These are phyloP conservation scores for Sardinella longiceps DNA, from an alignment of 2,797 vertebrate species.

Conservation along the genomic window DNA sequence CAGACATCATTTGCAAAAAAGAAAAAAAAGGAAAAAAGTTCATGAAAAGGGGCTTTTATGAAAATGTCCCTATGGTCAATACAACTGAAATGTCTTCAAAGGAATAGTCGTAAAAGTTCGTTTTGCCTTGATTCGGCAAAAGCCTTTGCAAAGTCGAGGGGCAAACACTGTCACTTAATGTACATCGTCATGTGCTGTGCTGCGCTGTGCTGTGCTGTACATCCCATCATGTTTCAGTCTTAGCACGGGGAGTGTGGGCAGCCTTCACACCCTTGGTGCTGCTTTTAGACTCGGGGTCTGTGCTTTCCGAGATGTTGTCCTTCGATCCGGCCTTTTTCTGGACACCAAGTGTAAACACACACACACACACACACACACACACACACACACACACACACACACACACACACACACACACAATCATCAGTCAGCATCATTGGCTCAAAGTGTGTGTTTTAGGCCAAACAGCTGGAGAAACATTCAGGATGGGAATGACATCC, in stretches of 20 bases:
- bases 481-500: constrained; percentile 24
- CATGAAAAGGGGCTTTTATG: background rate
- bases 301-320: constrained; percentile 78
- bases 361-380: background rate
- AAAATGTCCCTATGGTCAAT: background rate
- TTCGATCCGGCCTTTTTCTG: constrained; percentile 82
- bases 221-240: constrained; percentile 48
- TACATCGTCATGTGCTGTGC: background rate
- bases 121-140: background rate
- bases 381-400: too few relatives aligned
- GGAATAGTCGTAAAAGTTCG: background rate
- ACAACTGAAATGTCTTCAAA: background rate
- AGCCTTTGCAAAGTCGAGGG: background rate
- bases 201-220: background rate
- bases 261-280: constrained; percentile 78
- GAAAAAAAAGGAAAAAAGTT: background rate
- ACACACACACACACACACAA: background rate
- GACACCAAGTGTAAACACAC: constrained; percentile 33
- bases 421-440: background rate
- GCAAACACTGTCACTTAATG: background rate
- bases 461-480: background rate
- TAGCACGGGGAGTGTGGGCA: constrained; percentile 57
- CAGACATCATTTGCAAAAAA: background rate
- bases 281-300: constrained; percentile 66
- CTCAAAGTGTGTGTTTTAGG: background rate